These are phyloP conservation scores for Danio jaintianensis DNA, from an alignment of 2,797 vertebrate species.

Conservation along the genomic window DNA sequence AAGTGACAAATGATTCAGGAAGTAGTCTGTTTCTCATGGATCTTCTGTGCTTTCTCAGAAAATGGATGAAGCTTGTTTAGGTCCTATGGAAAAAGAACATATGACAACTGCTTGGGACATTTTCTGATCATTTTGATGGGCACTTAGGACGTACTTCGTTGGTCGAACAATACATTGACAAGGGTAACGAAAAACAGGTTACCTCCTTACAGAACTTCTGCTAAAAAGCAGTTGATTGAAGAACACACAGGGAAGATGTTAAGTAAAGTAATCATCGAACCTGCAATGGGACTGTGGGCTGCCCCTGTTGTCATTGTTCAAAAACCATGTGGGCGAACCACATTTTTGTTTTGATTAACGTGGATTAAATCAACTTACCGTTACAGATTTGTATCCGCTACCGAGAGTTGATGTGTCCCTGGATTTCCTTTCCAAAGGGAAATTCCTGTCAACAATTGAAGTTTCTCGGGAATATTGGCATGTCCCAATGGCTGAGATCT, in stretches of 20 bases:
- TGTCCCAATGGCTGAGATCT: neutral
- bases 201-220: no score
- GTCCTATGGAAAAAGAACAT: neutral
- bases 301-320: no score
- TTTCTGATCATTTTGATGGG: constrained; percentile 5
- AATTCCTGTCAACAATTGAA: constrained; percentile 53
- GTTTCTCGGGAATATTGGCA: constrained; percentile 18
- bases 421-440: constrained; percentile 44
- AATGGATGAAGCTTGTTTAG: neutral
- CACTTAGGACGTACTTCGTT: constrained; percentile 6
- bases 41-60: neutral
- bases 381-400: no score
- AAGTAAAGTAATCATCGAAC: no score
- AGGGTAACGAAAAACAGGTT: constrained; percentile 21
- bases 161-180: constrained; percentile 30
- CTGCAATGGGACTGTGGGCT: no score
- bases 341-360: constrained; percentile 51
- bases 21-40: neutral
- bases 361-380: constrained; percentile 42
- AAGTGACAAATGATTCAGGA: neutral
- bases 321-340: neutral
- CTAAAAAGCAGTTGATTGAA: no score
- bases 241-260: no score
- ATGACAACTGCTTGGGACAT: constrained; percentile 11
- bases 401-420: no score